Conservation (phyloP, 1,140 invertebrate genomes). For the Metopolophium dirhodum region DNA sequence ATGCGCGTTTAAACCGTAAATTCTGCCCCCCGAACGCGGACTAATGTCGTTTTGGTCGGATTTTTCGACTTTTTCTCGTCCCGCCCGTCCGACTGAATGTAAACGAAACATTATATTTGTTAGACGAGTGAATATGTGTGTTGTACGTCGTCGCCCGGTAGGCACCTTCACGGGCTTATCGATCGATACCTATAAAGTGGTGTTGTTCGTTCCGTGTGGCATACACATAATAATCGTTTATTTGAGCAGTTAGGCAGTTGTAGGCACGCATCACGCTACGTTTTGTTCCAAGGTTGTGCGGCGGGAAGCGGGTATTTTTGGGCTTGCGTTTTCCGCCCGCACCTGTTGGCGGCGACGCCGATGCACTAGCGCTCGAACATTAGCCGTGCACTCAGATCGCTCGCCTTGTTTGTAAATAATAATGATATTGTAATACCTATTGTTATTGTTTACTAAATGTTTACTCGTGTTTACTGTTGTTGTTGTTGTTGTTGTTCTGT, state of each 20-base stretch:
- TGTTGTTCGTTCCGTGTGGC: not conserved
- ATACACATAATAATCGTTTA: not conserved
- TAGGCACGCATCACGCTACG: not conserved
- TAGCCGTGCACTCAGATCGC: too few relatives aligned
- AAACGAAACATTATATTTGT: not conserved
- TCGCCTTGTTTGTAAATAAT: not conserved
- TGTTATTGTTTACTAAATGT: not conserved
- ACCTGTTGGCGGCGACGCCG: not conserved
- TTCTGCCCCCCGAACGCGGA: not conserved
- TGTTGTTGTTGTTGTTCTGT: not conserved
- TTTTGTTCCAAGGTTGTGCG: not conserved
- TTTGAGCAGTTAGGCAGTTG: not conserved
- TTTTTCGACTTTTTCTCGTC: not conserved
- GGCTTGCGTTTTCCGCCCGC: not conserved
- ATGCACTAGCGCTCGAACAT: not conserved
- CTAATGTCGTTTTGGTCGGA: not conserved
- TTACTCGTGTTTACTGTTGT: not conserved
- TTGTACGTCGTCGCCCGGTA: not conserved
- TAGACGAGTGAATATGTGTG: too few relatives aligned
- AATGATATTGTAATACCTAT: not conserved
- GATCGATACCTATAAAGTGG: not conserved
- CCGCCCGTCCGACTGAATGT: not conserved
- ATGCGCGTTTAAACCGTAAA: not conserved
- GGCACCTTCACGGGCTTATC: not conserved
- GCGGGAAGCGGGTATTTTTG: conserved; percentile 15